phyloP scores from a whole-genome alignment of 2,888 invertebrate genomes.

The Drosophila atroscutellata region DNA sequence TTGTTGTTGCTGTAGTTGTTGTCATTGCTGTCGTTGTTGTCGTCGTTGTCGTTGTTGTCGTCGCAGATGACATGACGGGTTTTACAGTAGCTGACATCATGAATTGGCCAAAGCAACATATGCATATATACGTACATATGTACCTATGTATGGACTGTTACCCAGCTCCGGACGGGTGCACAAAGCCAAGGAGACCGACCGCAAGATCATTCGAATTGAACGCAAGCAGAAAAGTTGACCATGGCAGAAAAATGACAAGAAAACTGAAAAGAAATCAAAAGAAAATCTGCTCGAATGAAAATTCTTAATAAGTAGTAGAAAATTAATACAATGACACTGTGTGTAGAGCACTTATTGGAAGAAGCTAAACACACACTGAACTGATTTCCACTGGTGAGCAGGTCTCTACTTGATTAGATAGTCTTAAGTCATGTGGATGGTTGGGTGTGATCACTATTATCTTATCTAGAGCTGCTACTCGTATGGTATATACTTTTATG shows the following conservation, averaged over 20 bases:
- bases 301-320: neutral
- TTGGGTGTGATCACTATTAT: neutral
- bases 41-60: constrained; percentile 3
- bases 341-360: neutral
- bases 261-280: neutral
- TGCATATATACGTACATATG: constrained; percentile 5
- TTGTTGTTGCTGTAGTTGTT: constrained; percentile 3
- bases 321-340: neutral
- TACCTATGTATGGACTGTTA: constrained; percentile 18
- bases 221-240: constrained; percentile 1
- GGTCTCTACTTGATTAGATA: neutral
- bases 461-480: neutral
- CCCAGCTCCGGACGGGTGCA: constrained; percentile 20
- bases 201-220: constrained; percentile 16
- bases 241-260: constrained; percentile 4
- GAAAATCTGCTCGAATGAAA: neutral
- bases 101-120: constrained; percentile 41
- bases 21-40: constrained; percentile 3
- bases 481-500: too few species aligned
- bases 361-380: neutral
- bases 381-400: neutral
- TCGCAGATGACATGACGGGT: constrained; percentile 45
- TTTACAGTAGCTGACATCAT: constrained; percentile 63
- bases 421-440: neutral
- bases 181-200: constrained; percentile 26